Conservation (phyloP, 2,113 vertebrate genomes). For the Cebus imitator region DNA sequence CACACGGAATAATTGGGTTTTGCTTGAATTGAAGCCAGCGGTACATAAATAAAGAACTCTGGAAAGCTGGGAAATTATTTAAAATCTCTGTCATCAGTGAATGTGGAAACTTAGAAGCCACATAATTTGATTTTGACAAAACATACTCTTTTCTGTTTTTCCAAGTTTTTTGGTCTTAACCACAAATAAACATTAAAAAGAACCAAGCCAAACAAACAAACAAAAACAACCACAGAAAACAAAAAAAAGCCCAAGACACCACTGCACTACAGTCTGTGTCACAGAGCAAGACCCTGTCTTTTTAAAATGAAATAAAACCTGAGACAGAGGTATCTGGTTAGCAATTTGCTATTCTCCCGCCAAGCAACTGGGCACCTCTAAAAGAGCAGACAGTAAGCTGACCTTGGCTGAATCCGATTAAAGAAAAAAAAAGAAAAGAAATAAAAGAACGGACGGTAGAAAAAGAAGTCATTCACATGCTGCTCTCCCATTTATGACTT, state of each 20-base stretch:
- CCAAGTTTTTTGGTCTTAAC: neutral
- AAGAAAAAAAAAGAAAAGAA: neutral
- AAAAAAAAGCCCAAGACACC: neutral
- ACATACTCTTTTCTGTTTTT: neutral
- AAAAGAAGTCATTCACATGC: neutral
- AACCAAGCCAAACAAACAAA: neutral
- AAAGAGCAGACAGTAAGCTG: neutral
- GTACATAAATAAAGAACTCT: neutral
- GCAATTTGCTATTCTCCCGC: neutral
- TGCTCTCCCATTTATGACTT: neutral
- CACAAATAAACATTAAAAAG: neutral
- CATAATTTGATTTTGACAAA: neutral
- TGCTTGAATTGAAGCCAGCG: neutral
- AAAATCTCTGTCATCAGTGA: neutral
- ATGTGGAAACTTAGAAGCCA: neutral
- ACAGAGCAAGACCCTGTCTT: neutral
- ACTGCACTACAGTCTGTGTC: neutral
- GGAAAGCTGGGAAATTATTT: conserved; percentile 5
- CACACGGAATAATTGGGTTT: neutral
- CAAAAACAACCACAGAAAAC: neutral
- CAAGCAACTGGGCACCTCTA: neutral
- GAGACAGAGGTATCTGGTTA: neutral
- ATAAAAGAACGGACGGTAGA: neutral
- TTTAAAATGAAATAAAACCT: neutral
- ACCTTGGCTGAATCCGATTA: neutral